These are phyloP conservation scores for Alces alces DNA, from an alignment of 2,113 vertebrate species.

Conservation along the genomic window DNA sequence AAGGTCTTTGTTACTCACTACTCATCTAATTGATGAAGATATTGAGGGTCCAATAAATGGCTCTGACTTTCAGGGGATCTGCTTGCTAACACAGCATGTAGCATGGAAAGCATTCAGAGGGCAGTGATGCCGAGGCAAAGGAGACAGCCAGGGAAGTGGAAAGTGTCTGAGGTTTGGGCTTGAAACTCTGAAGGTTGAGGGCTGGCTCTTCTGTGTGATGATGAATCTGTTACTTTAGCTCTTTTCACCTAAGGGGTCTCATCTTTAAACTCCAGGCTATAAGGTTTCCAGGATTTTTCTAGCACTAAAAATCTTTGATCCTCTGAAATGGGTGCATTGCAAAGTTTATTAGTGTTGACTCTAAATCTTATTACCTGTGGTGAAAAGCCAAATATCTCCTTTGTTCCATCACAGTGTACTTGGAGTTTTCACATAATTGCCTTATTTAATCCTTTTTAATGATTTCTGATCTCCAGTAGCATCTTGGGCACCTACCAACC, in stretches of 20 bases:
- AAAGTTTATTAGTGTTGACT: conserved; percentile 11
- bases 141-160: background rate
- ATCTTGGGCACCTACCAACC: background rate
- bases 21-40: background rate
- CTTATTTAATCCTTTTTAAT: background rate
- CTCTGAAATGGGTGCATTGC: background rate
- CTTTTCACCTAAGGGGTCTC: background rate
- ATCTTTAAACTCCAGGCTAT: conserved; percentile 22
- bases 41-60: background rate
- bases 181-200: background rate
- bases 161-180: background rate
- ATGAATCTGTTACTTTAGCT: background rate
- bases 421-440: background rate
- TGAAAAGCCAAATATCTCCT: background rate
- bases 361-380: background rate
- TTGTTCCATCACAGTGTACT: background rate
- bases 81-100: background rate
- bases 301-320: background rate
- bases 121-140: background rate
- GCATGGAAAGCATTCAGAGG: background rate
- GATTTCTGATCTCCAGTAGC: background rate
- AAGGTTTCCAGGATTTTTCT: background rate
- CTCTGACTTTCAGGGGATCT: background rate
- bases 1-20: background rate
- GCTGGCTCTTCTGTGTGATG: background rate